These are phyloP conservation scores for Galaxias olidus DNA, from an alignment of 2,797 vertebrate species.

Conservation along the genomic window DNA sequence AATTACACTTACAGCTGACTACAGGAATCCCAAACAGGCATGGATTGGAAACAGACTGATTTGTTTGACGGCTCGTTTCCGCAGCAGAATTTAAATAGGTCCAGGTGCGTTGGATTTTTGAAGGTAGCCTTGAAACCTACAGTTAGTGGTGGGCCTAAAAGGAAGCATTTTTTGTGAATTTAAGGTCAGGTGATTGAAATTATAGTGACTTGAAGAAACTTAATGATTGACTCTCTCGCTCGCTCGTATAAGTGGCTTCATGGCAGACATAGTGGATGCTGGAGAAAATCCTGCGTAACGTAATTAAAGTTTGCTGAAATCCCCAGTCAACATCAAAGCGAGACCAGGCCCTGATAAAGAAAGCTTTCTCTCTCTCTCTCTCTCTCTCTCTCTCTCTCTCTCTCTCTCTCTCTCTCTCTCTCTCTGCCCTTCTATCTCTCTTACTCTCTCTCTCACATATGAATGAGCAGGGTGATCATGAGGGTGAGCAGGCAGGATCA, in stretches of 20 bases:
- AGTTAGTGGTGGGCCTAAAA: not conserved
- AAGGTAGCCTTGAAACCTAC: not conserved
- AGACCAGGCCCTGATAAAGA: not conserved
- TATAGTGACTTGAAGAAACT: not conserved
- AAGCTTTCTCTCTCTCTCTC: not conserved
- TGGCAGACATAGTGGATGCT: conserved; percentile 6
- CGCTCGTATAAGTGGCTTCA: not conserved
- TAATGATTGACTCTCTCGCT: not conserved
- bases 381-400: not conserved
- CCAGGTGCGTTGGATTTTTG: not conserved
- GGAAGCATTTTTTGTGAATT: too few relatives aligned
- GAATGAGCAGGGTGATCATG: not conserved
- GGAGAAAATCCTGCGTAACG: conserved; percentile 7
- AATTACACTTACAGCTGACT: not conserved
- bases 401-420: not conserved
- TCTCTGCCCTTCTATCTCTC: not conserved
- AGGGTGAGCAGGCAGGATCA: not conserved
- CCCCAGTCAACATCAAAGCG: conserved; percentile 13
- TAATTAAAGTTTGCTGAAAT: conserved; percentile 31
- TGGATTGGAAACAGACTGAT: not conserved
- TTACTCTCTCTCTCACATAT: not conserved
- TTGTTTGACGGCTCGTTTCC: not conserved
- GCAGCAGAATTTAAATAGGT: not conserved
- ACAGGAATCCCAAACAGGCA: not conserved
- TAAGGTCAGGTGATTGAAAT: not conserved